These are phyloP conservation scores for Forbesichthys papilliferus DNA, from an alignment of 2,113 vertebrate genomes.

Conservation along the genomic window DNA sequence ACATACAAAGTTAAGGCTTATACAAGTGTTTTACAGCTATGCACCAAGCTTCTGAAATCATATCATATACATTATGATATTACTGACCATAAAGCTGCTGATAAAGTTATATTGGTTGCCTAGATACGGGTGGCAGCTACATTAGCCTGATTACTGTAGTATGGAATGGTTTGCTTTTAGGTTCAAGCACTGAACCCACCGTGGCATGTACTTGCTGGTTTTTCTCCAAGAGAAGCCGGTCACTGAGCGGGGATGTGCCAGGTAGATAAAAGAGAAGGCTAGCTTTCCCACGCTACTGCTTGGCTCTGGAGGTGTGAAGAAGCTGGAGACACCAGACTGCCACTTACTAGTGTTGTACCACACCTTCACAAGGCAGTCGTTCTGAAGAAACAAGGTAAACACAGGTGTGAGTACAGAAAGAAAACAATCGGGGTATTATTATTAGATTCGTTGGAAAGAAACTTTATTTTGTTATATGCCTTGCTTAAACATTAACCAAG, in stretches of 20 bases:
- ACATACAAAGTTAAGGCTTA: neutral
- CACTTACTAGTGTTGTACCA: constrained; percentile 94
- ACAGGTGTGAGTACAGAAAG: neutral
- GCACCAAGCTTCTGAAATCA: constrained; percentile 1
- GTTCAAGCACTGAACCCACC: constrained; percentile 52
- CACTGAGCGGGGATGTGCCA: constrained; percentile 95
- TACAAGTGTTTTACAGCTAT: neutral
- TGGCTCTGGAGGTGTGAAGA: constrained; percentile 78
- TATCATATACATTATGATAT: neutral
- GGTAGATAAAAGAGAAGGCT: constrained; percentile 93
- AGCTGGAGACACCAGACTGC: constrained; percentile 79
- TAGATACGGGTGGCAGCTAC: neutral
- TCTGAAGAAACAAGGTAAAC: constrained; percentile 68
- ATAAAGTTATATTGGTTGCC: neutral
- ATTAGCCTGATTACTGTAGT: too few relatives aligned
- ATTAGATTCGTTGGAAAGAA: too few relatives aligned
- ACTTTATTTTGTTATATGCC: too few relatives aligned
- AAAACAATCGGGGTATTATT: neutral
- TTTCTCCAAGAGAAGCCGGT: constrained; percentile 98
- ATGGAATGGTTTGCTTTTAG: too few relatives aligned
- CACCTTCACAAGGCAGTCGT: constrained; percentile 95
- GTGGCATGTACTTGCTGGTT: constrained; percentile 93
- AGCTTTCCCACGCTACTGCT: constrained; percentile 75
- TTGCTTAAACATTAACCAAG: too few relatives aligned
- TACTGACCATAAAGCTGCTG: neutral